These are phyloP conservation scores for Mergus octosetaceus DNA, from an alignment of 2,797 vertebrate genomes.

Conservation along the genomic window DNA sequence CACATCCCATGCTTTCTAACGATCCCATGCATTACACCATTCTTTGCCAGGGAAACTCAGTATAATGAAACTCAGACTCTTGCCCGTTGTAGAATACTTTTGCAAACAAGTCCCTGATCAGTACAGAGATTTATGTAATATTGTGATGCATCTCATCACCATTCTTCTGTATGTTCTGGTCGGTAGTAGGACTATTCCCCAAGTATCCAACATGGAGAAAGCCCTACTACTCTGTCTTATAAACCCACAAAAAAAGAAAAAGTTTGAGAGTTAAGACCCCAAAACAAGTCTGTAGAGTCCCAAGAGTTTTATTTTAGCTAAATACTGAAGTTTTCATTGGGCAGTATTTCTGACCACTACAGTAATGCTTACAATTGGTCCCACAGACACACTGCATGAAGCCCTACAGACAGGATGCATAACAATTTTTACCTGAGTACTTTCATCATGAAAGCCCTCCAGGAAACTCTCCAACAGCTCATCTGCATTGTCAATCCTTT, in stretches of 20 bases:
- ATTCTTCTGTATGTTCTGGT: neutral
- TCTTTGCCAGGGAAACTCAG: neutral
- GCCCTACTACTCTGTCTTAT: neutral
- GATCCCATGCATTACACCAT: neutral
- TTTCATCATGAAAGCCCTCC: constrained; percentile 98
- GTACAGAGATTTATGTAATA: neutral
- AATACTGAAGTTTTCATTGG: neutral
- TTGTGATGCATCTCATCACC: neutral
- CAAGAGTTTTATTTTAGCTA: neutral
- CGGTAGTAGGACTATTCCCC: neutral
- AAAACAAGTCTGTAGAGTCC: neutral
- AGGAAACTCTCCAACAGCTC: constrained; percentile 97
- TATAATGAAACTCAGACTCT: neutral
- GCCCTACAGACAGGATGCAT: neutral
- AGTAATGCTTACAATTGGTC: neutral
- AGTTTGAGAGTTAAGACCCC: neutral
- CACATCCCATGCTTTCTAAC: neutral
- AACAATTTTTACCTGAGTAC: constrained; percentile 88
- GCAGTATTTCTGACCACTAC: neutral
- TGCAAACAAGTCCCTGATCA: neutral
- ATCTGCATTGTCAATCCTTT: constrained; percentile 97
- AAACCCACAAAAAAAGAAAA: neutral
- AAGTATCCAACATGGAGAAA: neutral
- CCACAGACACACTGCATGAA: neutral
- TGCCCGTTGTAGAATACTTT: neutral